These are phyloP conservation scores for Tipula helvola DNA, from an alignment of 2,888 invertebrate species.

Conservation along the genomic window DNA sequence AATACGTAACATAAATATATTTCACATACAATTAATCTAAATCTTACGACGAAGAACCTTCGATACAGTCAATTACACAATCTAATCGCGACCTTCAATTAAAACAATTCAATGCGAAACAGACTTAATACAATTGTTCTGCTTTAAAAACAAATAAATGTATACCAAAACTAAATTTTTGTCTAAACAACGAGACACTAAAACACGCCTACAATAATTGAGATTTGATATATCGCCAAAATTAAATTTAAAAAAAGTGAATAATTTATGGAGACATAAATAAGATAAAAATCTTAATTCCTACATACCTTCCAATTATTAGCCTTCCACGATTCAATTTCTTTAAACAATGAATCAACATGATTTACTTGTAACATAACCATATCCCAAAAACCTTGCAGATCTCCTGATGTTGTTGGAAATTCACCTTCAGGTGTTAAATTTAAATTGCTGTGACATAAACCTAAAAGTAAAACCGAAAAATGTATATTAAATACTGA, in stretches of 20 bases:
- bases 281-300: conserved; percentile 10
- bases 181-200: not conserved
- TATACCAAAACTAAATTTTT: not conserved
- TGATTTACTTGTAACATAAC: conserved; percentile 82
- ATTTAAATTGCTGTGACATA: conserved; percentile 52
- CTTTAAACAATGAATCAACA: conserved; percentile 64
- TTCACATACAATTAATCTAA: not conserved
- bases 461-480: conserved; percentile 35
- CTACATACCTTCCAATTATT: conserved; percentile 53
- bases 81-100: not conserved
- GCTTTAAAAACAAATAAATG: not conserved
- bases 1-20: not conserved
- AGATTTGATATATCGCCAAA: not conserved
- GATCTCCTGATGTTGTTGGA: conserved; percentile 77
- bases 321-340: conserved; percentile 47
- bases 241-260: not conserved
- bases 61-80: not conserved
- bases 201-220: not conserved
- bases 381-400: conserved; percentile 98
- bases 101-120: not conserved
- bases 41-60: not conserved
- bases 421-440: conserved; percentile 65
- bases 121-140: not conserved
- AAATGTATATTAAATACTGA: not conserved
- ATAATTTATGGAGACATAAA: not conserved